Evolutionary conservation across 2,797 vertebrate genomes (phyloP), one percentile per base, ranked within the genome.

Genomic region (Centropyge bicolor): DNA sequence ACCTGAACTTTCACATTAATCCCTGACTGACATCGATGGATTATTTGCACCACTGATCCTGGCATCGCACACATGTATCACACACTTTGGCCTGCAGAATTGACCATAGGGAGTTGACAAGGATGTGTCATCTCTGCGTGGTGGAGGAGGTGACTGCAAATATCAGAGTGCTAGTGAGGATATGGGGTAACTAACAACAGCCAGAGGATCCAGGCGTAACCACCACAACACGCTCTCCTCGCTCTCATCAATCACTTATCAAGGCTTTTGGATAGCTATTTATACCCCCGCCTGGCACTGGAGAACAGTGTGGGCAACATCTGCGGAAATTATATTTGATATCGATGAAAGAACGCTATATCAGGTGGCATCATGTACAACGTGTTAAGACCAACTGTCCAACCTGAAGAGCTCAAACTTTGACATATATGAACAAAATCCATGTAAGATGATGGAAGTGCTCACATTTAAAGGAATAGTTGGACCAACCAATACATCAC

Each of bases 111-210:
- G 65, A 57, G 57, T 78, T 54, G 60, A 79, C 80, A 66, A 80
- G 75, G 61, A 74, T 24, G 69, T 78, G 66, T 87, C 79, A 86
- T 84, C 76, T 71, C 65, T 49, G 65, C 2, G 8, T 45, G 82
- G 75, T 48, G 72, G 45, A 75, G 63, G 54, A 66, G 61, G 86
- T 48, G 83, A 75, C 76, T 78, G 49, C n/a, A 88, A 95, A 95
- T 94, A 88, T 84, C 92, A 92, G 80, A 69, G 89, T 67, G 85
- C 89, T 75, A 70, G 69, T 1, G 57, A 81, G 85, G 88, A 80
- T 83, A 85, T 64, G 65, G 84, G 73, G 92, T 94, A 91, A 91
- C 93, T 77, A 93, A 91, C 93, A 95, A 94, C 94, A 95, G 83
- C 78, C n/a, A 11, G 83, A 77, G 87, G 92, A 91, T 86, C 52